Conservation (phyloP, 1,140 invertebrate species). For the Aricia agestis region DNA sequence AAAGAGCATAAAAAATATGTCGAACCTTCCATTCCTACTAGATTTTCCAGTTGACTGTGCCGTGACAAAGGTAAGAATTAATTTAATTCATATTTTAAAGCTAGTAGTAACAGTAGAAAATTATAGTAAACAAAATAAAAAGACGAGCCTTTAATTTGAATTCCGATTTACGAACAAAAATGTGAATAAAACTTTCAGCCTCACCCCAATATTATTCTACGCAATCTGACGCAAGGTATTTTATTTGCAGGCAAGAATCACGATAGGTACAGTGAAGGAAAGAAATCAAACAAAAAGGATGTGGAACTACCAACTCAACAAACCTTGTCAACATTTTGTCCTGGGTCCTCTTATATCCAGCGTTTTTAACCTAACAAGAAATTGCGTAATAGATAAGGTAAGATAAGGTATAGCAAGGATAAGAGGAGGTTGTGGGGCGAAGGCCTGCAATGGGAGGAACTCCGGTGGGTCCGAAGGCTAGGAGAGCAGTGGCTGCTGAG, state of each 20-base stretch:
- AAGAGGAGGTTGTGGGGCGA: no score
- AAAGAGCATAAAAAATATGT: slow-evolving; percentile 43
- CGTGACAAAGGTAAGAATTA: slow-evolving; percentile 39
- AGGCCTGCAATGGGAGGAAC: no score
- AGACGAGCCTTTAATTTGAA: no score
- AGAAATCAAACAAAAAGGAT: slow-evolving; percentile 45
- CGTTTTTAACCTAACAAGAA: slow-evolving; percentile 49
- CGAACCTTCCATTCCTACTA: slow-evolving; percentile 40
- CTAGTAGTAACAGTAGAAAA: no score
- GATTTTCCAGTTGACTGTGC: slow-evolving; percentile 51
- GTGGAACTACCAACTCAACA: slow-evolving; percentile 50
- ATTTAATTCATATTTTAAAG: background rate
- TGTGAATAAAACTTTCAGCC: no score
- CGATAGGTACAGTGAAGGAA: slow-evolving; percentile 39
- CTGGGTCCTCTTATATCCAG: slow-evolving; percentile 48
- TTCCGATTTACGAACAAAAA: no score
- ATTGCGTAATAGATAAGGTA: slow-evolving; percentile 57
- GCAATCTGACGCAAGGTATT: background rate
- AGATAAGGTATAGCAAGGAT: no score
- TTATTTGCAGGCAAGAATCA: slow-evolving; percentile 48
- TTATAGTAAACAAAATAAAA: no score
- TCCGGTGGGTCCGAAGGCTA: no score
- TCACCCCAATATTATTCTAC: no score
- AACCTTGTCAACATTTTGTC: slow-evolving; percentile 62
- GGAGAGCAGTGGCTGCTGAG: no score